Conservation (phyloP, 53 echinoderm and acorn worm species). For the Holothuria scabra region DNA sequence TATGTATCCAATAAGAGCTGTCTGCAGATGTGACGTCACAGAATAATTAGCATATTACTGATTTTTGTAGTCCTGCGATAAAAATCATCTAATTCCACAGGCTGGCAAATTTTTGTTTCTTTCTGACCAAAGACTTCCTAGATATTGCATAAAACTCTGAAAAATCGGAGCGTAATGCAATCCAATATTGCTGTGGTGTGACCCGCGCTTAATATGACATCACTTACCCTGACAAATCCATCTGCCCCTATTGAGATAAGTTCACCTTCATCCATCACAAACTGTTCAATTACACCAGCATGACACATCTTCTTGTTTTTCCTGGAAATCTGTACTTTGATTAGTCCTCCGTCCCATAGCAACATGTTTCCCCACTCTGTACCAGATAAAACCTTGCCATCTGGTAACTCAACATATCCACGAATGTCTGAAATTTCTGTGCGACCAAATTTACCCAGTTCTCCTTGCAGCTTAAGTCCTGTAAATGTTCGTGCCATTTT, state of each 20-base stretch:
- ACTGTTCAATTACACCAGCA: conserved; percentile 89
- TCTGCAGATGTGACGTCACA: no score
- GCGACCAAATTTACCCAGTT: conserved; percentile 96
- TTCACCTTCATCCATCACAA: conserved; percentile 97
- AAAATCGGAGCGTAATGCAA: no score
- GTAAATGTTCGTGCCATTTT: conserved; percentile 99
- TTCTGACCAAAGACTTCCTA: no score
- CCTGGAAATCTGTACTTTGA: conserved; percentile 85
- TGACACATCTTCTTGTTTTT: conserved; percentile 95
- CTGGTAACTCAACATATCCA: conserved; percentile 94
- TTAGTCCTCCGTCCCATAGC: conserved; percentile 97
- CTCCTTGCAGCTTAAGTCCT: conserved; percentile 93
- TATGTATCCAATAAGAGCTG: no score
- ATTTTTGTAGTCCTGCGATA: no score
- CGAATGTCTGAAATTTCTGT: conserved; percentile 98
- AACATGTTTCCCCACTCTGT: conserved; percentile 99
- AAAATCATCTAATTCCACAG: no score
- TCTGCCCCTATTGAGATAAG: conserved; percentile 93
- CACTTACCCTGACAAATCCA: conserved; percentile 92
- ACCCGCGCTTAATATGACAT: no score
- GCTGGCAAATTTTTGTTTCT: no score
- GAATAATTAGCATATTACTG: no score
- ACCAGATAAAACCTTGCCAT: conserved; percentile 95
- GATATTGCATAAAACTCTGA: no score
- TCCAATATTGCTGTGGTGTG: no score